phyloP scores from a whole-genome alignment of 2,888 invertebrate species.

The Piscicola geometra region DNA sequence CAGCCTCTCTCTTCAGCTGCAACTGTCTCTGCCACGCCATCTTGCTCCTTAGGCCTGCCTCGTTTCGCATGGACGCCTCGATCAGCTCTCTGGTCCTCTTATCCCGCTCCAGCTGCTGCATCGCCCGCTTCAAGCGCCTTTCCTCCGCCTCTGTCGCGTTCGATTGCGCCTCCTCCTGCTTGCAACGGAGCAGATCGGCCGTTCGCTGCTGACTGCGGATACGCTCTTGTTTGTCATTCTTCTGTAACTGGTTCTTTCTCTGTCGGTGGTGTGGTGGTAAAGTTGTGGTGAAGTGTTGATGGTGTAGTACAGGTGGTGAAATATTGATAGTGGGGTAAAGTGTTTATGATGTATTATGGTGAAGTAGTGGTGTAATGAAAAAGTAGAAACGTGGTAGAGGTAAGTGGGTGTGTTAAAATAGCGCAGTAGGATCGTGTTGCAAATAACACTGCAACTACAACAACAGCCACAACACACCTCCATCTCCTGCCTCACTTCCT shows the following conservation, averaged over 20 bases:
- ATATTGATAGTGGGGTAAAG: too few species aligned
- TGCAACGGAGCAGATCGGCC: conserved; percentile 1
- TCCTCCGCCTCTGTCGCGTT: conserved; percentile 4
- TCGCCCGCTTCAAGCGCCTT: conserved; percentile 26
- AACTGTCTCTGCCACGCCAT: conserved; percentile 5
- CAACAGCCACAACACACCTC: not conserved
- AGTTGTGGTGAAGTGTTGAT: not conserved
- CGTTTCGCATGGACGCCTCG: not conserved
- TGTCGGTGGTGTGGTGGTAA: not conserved
- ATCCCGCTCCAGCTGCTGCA: conserved; percentile 31
- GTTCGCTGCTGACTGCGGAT: conserved; percentile 15
- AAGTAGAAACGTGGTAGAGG: too few species aligned
- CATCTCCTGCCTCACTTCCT: not conserved
- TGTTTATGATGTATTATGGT: too few species aligned
- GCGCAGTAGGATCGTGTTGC: not conserved
- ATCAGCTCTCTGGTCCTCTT: conserved; percentile 13
- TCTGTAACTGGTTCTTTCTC: not conserved
- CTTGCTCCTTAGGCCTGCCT: conserved; percentile 7
- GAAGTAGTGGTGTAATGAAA: too few species aligned
- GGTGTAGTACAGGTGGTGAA: too few species aligned
- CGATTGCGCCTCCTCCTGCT: conserved; percentile 1
- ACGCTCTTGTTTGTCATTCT: not conserved
- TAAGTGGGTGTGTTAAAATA: too few species aligned
- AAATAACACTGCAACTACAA: not conserved
- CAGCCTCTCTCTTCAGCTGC: conserved; percentile 1